Percentiles rank a stretch among this genome's conserved stretches.
Evolutionary conservation across 2,888 invertebrate genomes (phyloP).

Genomic region (Pharmacophagus antenor): DNA sequence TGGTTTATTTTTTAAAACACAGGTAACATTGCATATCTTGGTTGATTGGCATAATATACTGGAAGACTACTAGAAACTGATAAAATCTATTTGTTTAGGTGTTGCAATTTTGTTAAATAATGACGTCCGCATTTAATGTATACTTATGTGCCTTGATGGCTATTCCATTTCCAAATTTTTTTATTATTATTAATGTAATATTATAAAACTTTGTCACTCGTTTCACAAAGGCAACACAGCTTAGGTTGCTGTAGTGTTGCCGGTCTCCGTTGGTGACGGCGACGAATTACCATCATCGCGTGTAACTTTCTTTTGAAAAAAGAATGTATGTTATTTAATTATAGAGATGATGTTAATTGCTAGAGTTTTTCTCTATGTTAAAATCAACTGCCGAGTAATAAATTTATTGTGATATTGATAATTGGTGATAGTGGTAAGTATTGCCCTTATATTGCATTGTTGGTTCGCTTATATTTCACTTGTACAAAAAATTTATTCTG

Average conservation of each 20-base stretch:
- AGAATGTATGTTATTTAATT: neutral
- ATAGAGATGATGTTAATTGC: neutral
- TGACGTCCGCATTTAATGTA: conserved; percentile 14
- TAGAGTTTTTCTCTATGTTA: neutral
- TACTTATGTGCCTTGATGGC: neutral
- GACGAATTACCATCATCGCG: neutral
- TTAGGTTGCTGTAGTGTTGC: neutral
- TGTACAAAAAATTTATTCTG: conserved; percentile 36
- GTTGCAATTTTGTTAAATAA: conserved; percentile 4
- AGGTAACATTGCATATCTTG: conserved; percentile 8
- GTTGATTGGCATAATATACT: neutral
- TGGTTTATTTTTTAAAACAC: conserved; percentile 11
- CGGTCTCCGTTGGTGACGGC: neutral
- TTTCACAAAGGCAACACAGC: neutral
- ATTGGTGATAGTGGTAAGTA: conserved; percentile 61
- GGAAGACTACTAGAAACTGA: neutral
- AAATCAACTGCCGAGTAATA: neutral
- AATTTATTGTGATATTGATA: conserved; percentile 53
- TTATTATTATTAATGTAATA: too few relatives aligned
- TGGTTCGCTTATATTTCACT: conserved; percentile 43
- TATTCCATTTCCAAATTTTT: neutral
- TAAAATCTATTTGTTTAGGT: neutral
- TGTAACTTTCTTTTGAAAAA: neutral
- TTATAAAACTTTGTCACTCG: neutral
- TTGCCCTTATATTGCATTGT: conserved; percentile 30